phyloP scores from a whole-genome alignment of 2,113 vertebrate species.

The Tetrax tetrax region DNA sequence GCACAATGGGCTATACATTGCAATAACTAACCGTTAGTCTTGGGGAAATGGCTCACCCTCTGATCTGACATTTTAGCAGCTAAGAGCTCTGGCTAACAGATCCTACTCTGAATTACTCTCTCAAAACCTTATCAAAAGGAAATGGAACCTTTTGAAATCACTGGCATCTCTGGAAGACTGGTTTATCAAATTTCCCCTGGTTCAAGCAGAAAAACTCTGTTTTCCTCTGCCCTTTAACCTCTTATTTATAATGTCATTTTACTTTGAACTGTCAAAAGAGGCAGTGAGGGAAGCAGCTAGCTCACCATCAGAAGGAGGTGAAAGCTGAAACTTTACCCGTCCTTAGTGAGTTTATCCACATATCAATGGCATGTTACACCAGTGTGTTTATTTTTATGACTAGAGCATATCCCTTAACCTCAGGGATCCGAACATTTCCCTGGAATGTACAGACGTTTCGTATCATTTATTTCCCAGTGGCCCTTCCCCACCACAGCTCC shows the following conservation, averaged over 20 bases:
- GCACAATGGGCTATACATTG: constrained; percentile 47
- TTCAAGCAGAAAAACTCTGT: constrained; percentile 56
- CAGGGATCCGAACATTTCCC: constrained; percentile 50
- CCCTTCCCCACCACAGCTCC: constrained; percentile 6
- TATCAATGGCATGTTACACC: constrained; percentile 39
- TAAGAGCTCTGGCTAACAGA: constrained; percentile 48
- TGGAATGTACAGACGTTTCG: constrained; percentile 64
- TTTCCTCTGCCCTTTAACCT: constrained; percentile 71
- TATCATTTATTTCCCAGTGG: constrained; percentile 53
- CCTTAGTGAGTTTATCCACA: constrained; percentile 54
- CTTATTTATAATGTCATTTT: constrained; percentile 69
- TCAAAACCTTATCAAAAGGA: constrained; percentile 65
- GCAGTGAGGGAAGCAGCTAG: constrained; percentile 40
- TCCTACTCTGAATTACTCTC: constrained; percentile 55
- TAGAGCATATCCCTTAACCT: constrained; percentile 64
- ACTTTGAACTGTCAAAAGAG: constrained; percentile 64
- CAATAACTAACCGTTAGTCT: constrained; percentile 22
- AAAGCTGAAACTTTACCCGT: constrained; percentile 73
- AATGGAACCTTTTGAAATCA: constrained; percentile 39
- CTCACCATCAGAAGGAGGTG: constrained; percentile 52
- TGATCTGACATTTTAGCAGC: constrained; percentile 62
- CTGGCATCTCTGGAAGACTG: constrained; percentile 67
- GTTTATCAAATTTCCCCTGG: constrained; percentile 67
- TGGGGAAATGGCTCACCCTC: constrained; percentile 61
- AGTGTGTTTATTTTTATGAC: constrained; percentile 68